Base-by-base conservation (phyloP, 2,888 invertebrate genomes). In the Rotaria sp. region DNA sequence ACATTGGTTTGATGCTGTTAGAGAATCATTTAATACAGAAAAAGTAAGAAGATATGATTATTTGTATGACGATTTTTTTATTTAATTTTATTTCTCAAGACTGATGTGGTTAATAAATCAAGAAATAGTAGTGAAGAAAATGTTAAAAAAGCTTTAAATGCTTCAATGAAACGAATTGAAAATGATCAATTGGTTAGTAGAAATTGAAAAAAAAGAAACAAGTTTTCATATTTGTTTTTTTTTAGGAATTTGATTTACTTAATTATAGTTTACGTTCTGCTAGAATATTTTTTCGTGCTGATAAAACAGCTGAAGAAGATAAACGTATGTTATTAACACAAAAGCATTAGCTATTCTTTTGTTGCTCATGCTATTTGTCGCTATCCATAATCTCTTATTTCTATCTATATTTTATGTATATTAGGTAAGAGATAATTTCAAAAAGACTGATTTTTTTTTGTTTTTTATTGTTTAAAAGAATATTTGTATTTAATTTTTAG, bases 191-290 rank as follows among this genome's bases (percentile, higher is more conserved):
- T 92, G 91, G 93, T 93, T 90, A 88, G 87, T 88, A 84, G 35
- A 35, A 30, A 75, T 41, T 41, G 10, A 55, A 38, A 45, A 50
- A 45, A 38, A 41, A 18, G 18, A 18, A 26, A n/a, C 4, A 41
- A 10, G 3, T 24, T 85, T 86, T 50, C 35, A 55, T 86, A 35
- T 10, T 88, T 45, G 45, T 85, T 45, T 10, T 74, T 52, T 88
- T 88, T 84, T 93, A 94, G 92, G 97, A 98, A 92, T 97, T 95
- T 91, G 94, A 95, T 90, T 92, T 97, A 88, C 92, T 98, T 5
- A 95, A 95, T 91, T 97, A 95, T 90, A 96, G 95, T 89, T 93
- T 97, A 86, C 96, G 95, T 88, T 97, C 97, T 91, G 96, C 97
- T 13, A 94, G 96, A 91, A 96, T 97, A 90, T 97, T 98, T 92